Base-by-base conservation (phyloP, 2,888 invertebrate species). In the Syrphus vitripennis region DNA sequence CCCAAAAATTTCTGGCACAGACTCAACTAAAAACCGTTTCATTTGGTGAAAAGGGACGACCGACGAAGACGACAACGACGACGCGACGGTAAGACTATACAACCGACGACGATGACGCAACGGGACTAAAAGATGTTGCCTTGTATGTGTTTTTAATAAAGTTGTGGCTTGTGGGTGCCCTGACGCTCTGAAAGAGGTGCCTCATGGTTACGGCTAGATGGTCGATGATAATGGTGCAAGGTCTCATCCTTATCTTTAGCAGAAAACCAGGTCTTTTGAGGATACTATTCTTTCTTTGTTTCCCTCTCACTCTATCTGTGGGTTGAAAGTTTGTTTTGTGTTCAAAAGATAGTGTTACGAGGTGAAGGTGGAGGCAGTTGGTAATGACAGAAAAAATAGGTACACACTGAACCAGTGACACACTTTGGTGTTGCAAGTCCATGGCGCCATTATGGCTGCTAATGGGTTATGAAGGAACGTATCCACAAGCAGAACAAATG, bases 201-300 rank as follows among this genome's bases (percentile, higher is more conserved):
- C 57, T 63, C 34, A 40, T 55, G 77, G 61, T 53, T 59, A 31
- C 29, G 67, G 48, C 37, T 65, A 26, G 40, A 59, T 77, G 67
- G 80, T 55, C 72, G 76, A 63, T 80, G 76, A 81, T 81, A 84
- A 81, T 84, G 81, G 55, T 63, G 81, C 84, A 84, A 81, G 81
- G 84, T 81, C 76, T 72, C 76, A 40, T 84, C 55, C 67, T 81
- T 84, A 84, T 81, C 84, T 72, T 57, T 37, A 26, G 21, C 37
- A 71, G 31, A 65, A 72, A 72, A 48, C 69, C 63, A 37, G 40
- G 53, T 70, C 79, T 71, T 55, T 34, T 72, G 70, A 63, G 76
- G 71, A 76, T 77, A 37, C 48, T 42, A 55, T 79, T 59, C 12
- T 40, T 34, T 34, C 31, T 69, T 42, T 34, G 34, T 61, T 55